Percentiles rank a stretch among this genome's conserved stretches.
phyloP scores from a whole-genome alignment of 1,140 invertebrate species.

The Calephelis virginiensis region DNA sequence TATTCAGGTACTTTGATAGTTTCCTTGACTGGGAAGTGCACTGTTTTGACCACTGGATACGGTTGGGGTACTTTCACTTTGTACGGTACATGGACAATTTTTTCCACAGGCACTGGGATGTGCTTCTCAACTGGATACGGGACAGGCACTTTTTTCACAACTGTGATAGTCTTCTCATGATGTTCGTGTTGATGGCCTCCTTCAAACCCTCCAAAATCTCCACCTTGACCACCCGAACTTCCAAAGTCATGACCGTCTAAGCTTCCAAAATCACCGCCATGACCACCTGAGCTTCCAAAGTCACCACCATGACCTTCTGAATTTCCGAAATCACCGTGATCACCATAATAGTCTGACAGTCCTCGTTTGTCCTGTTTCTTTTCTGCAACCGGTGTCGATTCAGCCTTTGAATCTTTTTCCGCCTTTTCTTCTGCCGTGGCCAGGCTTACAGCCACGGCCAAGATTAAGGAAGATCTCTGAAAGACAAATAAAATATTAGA shows the following conservation, averaged over 20 bases:
- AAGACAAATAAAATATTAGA: slow-evolving; percentile 27
- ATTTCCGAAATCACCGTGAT: slow-evolving; percentile 49
- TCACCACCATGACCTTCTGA: slow-evolving; percentile 38
- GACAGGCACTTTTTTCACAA: slow-evolving; percentile 85
- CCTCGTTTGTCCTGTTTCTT: slow-evolving; percentile 84
- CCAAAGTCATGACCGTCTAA: slow-evolving; percentile 23
- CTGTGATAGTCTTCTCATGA: slow-evolving; percentile 85
- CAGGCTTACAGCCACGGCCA: slow-evolving; percentile 76
- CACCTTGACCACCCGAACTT: slow-evolving; percentile 31
- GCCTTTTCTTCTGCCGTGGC: slow-evolving; percentile 78
- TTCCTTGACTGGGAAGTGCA: slow-evolving; percentile 83
- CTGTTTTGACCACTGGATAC: slow-evolving; percentile 82
- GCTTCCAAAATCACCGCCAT: slow-evolving; percentile 42
- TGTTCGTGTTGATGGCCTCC: slow-evolving; percentile 43
- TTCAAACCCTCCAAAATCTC: slow-evolving; percentile 41
- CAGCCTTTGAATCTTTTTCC: slow-evolving; percentile 76
- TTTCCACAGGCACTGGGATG: slow-evolving; percentile 79
- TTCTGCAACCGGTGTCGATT: slow-evolving; percentile 63
- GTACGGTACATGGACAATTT: slow-evolving; percentile 78
- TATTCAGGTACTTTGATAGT: slow-evolving; percentile 82
- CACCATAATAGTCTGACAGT: slow-evolving; percentile 78
- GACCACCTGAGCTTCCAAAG: slow-evolving; percentile 43
- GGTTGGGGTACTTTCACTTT: slow-evolving; percentile 81
- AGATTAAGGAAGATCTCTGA: slow-evolving; percentile 72
- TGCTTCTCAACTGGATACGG: slow-evolving; percentile 82